Conservation (phyloP, 2,888 invertebrate species). For the Dryobotodes eremita region DNA sequence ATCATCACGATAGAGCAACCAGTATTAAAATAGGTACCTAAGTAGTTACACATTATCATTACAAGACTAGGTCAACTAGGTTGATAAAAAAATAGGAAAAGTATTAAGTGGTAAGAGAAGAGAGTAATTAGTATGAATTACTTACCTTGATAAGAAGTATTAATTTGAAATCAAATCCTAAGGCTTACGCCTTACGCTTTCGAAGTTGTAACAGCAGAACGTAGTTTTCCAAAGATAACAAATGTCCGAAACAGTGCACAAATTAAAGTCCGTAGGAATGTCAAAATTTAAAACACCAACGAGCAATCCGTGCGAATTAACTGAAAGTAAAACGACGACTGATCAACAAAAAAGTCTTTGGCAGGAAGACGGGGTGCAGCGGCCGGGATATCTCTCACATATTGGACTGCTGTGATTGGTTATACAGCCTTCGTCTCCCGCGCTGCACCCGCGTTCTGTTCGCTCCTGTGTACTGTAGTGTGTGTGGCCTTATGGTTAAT, state of each 20-base stretch:
- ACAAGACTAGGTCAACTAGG: slow-evolving; percentile 1
- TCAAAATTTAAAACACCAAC: slow-evolving; percentile 6
- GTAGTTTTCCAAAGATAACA: slow-evolving; percentile 12
- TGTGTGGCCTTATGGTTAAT: too few species aligned
- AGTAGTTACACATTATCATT: neutral
- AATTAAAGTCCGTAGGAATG: neutral
- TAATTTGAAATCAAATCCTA: slow-evolving; percentile 8
- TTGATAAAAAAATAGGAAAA: neutral
- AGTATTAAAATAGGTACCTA: slow-evolving; percentile 16
- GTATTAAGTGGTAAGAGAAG: slow-evolving; percentile 8
- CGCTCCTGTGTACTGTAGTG: too few species aligned
- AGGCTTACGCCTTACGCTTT: neutral
- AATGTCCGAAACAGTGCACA: slow-evolving; percentile 4
- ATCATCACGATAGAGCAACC: slow-evolving; percentile 15
- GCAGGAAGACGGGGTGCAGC: too few species aligned
- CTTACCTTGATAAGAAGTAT: slow-evolving; percentile 4
- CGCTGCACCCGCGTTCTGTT: too few species aligned
- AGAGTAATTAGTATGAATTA: slow-evolving; percentile 2
- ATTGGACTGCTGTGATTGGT: too few species aligned
- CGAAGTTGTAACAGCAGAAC: slow-evolving; percentile 9
- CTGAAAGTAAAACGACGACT: neutral
- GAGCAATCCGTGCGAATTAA: neutral
- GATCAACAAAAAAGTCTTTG: neutral
- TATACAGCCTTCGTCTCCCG: too few species aligned
- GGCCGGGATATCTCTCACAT: too few species aligned